Base-by-base conservation (phyloP, 1,140 invertebrate species). In the Zaprionus taronus region DNA sequence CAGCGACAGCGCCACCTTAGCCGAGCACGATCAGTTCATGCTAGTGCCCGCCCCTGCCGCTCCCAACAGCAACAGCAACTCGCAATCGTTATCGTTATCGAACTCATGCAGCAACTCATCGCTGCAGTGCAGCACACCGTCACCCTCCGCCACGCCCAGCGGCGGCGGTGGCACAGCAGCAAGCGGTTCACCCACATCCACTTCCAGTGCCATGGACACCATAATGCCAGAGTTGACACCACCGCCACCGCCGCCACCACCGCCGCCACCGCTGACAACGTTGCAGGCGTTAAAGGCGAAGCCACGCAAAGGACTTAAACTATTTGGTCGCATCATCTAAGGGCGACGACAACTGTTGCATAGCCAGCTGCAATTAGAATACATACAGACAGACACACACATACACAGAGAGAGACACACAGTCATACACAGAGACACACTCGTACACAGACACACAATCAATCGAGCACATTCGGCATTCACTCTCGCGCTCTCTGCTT, bases 81-180 rank as follows among this genome's bases (percentile, higher is more conserved):
- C 70, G 15, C n/a, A 60, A 14, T 28, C 31, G 31, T 7, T 7
- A 34, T 11, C 31, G 31, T 11, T 34, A 34, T 34, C 63, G 38
- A 90, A 82, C 17, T 90, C 78, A 12, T 72, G 75, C 51, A 84
- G 66, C 79, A 87, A 81, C 14, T 84, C 15, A n/a, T 17, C 85
- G 47, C 31, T 89, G 72, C 81, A 89, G 14, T 76, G 80, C 80
- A 86, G 83, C 84, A 79, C 73, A 15, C 62, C 62, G 0, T 64
- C 55, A 0, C 22, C 34, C 24, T 20, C 58, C 26, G 51, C 55
- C 6, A 26, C 64, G 41, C 55, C 51, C 26, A 53, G 20, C 77
- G 53, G 77, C 81, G 49, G 70, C 36, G 12, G 70, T 28, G 12
- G 82, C 80, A 63, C 41, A 17, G 12, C 11, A 20, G 47, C 20